These are phyloP conservation scores for Acanthornis magna DNA, from an alignment of 2,797 vertebrate species.

Conservation along the genomic window DNA sequence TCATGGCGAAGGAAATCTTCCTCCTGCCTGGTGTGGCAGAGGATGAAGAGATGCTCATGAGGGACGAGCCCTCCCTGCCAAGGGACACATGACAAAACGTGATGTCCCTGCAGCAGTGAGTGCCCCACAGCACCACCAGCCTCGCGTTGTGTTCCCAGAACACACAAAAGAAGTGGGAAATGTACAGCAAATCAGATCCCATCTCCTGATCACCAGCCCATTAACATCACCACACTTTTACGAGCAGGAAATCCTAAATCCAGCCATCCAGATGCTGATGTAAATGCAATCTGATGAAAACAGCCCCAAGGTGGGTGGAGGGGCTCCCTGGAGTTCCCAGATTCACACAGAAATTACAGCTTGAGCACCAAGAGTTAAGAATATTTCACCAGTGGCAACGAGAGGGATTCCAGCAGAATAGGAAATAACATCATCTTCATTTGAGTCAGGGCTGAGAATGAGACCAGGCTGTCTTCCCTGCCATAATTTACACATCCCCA, in stretches of 20 bases:
- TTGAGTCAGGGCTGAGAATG: not conserved
- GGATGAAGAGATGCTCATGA: not conserved
- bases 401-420: not conserved
- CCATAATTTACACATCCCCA: not conserved
- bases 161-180: not conserved
- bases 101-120: not conserved
- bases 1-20: not conserved
- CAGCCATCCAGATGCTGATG: not conserved
- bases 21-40: not conserved
- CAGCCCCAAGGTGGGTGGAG: not conserved
- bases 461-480: not conserved
- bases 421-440: not conserved
- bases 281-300: not conserved
- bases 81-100: not conserved
- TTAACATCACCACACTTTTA: not conserved
- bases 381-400: not conserved
- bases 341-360: not conserved
- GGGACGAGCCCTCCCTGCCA: not conserved
- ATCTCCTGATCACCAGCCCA: not conserved
- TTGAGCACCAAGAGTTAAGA: not conserved
- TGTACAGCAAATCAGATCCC: not conserved
- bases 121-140: not conserved
- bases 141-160: not conserved
- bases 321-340: not conserved
- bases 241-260: constrained; percentile 2